phyloP scores from a whole-genome alignment of 2,113 vertebrate species.

The Leucosticte australis region DNA sequence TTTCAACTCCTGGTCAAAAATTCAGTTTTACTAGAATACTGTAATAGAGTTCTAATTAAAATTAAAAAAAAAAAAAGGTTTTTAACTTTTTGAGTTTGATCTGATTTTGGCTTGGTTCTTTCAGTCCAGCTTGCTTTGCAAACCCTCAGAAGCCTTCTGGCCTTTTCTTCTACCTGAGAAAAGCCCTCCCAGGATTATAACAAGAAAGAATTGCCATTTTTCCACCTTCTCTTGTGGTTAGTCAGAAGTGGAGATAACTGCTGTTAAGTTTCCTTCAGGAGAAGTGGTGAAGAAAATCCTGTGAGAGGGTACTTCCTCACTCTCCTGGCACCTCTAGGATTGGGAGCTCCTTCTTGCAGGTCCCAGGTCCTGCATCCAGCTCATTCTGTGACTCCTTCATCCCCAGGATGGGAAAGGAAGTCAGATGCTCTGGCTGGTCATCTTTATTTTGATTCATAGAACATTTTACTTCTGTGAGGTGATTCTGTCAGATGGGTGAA shows the following conservation, averaged over 20 bases:
- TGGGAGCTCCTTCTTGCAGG: not conserved
- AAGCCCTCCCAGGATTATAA: not conserved
- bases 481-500: not conserved
- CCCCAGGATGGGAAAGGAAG: not conserved
- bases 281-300: not conserved
- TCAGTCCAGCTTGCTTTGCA: not conserved
- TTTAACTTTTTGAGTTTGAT: not conserved
- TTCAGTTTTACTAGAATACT: not conserved
- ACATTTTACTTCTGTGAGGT: not conserved
- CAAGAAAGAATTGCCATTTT: not conserved
- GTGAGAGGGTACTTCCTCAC: not conserved
- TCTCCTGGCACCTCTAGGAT: not conserved
- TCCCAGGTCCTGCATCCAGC: not conserved
- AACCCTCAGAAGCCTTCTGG: not conserved
- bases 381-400: not conserved
- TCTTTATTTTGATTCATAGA: not conserved
- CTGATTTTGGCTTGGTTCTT: not conserved
- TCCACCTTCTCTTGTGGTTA: not conserved
- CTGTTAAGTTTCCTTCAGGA: not conserved
- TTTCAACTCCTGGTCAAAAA: not conserved
- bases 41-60: not conserved
- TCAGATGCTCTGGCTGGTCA: not conserved
- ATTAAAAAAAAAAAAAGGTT: not conserved
- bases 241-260: not conserved
- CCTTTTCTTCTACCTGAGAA: not conserved